Evolutionary conservation across 1,140 invertebrate genomes (phyloP), one percentile per base, ranked within the genome.

Genomic region (Microplitis mediator): DNA sequence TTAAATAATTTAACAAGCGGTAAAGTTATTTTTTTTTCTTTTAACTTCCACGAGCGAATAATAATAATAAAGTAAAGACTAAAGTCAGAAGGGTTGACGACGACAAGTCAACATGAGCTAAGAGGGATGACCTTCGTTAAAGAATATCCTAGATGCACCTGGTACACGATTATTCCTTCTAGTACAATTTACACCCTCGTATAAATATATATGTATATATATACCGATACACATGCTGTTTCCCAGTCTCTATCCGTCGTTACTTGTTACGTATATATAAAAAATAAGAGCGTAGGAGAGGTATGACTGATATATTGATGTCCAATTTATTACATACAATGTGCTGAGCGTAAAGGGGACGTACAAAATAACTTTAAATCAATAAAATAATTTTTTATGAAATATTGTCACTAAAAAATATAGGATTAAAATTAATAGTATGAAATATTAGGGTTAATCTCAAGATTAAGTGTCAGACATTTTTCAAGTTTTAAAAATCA

Each of bases 81-180:
- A 36, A 56, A 36, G 60, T 39, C 16, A 69, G 16, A 45, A 64
- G 54, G 69, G 68, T 52, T 67, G 31, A 16, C 34, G 34, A 45
- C 34, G 56, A 4, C 45, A 61, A 32, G 71, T 71, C 71, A 51
- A 65, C 32, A 52, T 51, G 58, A 36, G 63, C 54, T 32, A 51
- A 72, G 61, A 74, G 60, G 73, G 71, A 72, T 78, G 78, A 78
- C 76, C 80, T 83, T 84, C 82, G 82, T 83, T 84, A 83, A 76
- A 77, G 75, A 77, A 80, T 75, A 79, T 79, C 80, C 79, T 69
- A 75, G 75, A 76, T 80, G 78, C 82, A 84, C 82, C 82, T 84
- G 82, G 79, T 82, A 81, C 81, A 74, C 79, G 81, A 83, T 84
- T 83, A 83, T 78, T 76, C 71, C 73, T 45, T 45, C 39, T 45